phyloP scores from a whole-genome alignment of 2,113 vertebrate genomes.

The Typhlomys cinereus region DNA sequence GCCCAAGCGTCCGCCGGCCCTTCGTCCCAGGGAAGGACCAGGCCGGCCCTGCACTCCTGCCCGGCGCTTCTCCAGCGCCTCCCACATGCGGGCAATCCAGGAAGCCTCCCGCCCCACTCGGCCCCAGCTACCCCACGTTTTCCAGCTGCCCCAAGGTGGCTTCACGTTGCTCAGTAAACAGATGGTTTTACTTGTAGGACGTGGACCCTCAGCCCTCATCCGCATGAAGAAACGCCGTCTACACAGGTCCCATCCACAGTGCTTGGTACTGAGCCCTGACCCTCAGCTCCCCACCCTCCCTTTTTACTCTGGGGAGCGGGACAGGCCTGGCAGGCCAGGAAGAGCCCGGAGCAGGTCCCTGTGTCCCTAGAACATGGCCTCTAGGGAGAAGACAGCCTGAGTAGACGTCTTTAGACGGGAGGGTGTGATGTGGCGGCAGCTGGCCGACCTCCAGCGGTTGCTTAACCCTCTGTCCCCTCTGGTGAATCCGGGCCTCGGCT shows the following conservation, averaged over 20 bases:
- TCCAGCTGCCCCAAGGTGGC: rapidly evolving
- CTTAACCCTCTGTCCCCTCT: rapidly evolving
- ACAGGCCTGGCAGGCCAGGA: rapidly evolving
- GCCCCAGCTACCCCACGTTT: too few relatives aligned
- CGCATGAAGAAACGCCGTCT: rapidly evolving
- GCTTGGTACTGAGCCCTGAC: neutral
- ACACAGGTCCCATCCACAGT: rapidly evolving
- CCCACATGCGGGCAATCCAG: neutral
- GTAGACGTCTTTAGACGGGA: neutral
- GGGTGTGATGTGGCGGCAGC: rapidly evolving
- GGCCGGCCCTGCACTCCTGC: neutral
- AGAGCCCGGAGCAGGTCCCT: neutral
- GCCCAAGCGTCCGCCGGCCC: neutral
- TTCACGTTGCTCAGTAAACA: rapidly evolving
- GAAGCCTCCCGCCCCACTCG: neutral
- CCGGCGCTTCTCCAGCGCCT: neutral
- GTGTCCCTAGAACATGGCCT: neutral
- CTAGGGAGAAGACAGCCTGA: rapidly evolving
- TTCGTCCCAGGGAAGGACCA: neutral
- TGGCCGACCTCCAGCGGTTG: neutral
- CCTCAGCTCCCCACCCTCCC: rapidly evolving
- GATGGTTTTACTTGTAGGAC: rapidly evolving
- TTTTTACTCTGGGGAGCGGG: too few relatives aligned
- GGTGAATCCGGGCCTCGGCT: rapidly evolving
- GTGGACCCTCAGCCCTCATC: rapidly evolving